Base-by-base conservation (phyloP, 2,888 invertebrate species). In the Galerucella nymphaeae region DNA sequence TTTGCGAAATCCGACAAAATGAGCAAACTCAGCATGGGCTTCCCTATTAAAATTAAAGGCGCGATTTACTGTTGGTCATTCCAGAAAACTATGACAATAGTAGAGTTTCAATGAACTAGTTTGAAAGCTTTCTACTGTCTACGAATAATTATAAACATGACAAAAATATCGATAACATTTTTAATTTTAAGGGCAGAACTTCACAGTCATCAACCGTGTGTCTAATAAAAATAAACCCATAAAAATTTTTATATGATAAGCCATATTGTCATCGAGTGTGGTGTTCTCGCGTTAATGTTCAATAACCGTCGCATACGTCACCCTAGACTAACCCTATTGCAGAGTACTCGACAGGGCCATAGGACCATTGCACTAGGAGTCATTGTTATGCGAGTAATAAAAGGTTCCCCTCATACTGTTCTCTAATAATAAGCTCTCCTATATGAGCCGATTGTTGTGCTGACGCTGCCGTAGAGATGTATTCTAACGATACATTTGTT, bases 301-400 rank as follows among this genome's bases (percentile, higher is more conserved):
- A 42, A 69, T 69, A 69, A 62, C 69, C 62, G 62, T 61, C 69
- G 42, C 62, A 59, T 30, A 58, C 48, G 67, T 20, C 66, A 57
- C 57, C 45, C 68, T 59, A 59, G 68, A 53, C 68, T 61, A 69
- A 55, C 69, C 69, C 69, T 62, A 55, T 62, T 69, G 50, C 69
- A 62, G 61, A 69, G 45, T 50, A 69, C 62, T 69, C 23, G 59
- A 53, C 62, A 62, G 62, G 53, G 69, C 61, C 61, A 68, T 16
- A 68, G 67, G 48, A 59, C 67, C 58, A 67, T 59, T 70, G 73
- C 70, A 73, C 64, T 67, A 73, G 70, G 53, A 64, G 63, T 64
- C 79, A 80, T 81, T 81, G 81, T 81, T 79, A 79, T 77, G 77
- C 78, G 79, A 79, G 79, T 77, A 79, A 80, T 78, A 79, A 79